Percentiles rank a stretch among this genome's conserved stretches.
Conservation (phyloP, 2,113 vertebrate genomes). For the Himantopus leucocephalus region DNA sequence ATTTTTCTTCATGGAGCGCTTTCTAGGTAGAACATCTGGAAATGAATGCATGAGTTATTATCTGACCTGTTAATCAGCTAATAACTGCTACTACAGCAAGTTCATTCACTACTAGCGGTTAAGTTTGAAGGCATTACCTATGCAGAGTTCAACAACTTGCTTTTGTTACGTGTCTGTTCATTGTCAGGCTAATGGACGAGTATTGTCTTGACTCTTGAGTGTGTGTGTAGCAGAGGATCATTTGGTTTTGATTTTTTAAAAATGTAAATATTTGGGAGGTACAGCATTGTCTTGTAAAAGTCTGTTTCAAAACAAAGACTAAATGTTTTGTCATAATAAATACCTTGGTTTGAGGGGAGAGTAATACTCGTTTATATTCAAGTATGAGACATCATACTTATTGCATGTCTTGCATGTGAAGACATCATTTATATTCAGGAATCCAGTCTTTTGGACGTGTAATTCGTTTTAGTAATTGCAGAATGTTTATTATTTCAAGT, state of each 20-base stretch:
- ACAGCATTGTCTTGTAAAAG: neutral
- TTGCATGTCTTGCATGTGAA: neutral
- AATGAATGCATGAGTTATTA: neutral
- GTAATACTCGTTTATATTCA: neutral
- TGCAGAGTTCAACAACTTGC: neutral
- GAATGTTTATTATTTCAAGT: neutral
- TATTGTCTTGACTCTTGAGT: neutral
- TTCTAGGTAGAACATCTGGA: neutral
- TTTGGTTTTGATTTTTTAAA: neutral
- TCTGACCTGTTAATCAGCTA: neutral
- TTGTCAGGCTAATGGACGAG: neutral
- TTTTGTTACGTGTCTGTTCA: neutral
- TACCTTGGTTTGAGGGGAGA: neutral
- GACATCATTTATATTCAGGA: neutral
- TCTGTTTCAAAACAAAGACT: neutral
- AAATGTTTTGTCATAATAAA: neutral
- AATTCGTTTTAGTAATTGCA: neutral
- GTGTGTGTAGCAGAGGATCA: neutral
- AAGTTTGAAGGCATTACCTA: neutral
- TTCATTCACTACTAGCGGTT: neutral
- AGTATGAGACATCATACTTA: neutral
- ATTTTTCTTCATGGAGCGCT: neutral
- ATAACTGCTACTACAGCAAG: neutral
- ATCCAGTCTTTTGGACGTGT: neutral
- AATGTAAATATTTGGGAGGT: neutral